These are phyloP conservation scores for Balaeniceps rex DNA, from an alignment of 2,113 vertebrate genomes.

Conservation along the genomic window DNA sequence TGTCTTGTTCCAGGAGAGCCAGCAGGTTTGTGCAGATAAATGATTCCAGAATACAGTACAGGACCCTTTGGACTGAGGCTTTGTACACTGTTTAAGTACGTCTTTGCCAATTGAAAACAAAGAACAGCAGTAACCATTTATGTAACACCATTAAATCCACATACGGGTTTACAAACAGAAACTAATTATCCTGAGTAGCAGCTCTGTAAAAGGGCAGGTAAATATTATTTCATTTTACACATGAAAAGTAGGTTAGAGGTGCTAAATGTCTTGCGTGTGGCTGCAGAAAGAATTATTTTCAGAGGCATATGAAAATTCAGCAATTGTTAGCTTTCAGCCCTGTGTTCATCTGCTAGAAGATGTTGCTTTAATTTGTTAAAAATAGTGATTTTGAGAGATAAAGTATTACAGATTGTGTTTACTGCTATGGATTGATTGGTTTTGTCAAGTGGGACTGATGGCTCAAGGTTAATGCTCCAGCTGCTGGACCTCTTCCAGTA, in stretches of 20 bases:
- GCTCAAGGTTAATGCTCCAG: not conserved
- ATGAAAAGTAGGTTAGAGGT: not conserved
- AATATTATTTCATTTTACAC: not conserved
- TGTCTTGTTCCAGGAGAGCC: not conserved
- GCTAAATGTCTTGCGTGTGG: not conserved
- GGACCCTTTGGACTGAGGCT: not conserved
- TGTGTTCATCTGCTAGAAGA: not conserved
- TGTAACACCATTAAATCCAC: not conserved
- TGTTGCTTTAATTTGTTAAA: not conserved
- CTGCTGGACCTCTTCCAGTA: not conserved
- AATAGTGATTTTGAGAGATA: not conserved
- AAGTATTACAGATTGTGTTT: not conserved
- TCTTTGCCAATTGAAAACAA: not conserved
- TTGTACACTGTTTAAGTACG: not conserved
- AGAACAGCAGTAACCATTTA: not conserved
- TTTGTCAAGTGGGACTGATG: not conserved
- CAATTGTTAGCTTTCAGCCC: not conserved
- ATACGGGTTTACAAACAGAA: not conserved
- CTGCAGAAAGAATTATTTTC: not conserved
- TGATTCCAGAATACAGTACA: not conserved
- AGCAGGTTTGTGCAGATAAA: not conserved
- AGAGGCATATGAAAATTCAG: not conserved
- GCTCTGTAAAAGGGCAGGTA: slow-evolving; percentile 2
- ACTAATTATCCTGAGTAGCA: not conserved
- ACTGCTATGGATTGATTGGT: not conserved